Base-by-base conservation (phyloP, 2,888 invertebrate species). In the Selenia dentaria region DNA sequence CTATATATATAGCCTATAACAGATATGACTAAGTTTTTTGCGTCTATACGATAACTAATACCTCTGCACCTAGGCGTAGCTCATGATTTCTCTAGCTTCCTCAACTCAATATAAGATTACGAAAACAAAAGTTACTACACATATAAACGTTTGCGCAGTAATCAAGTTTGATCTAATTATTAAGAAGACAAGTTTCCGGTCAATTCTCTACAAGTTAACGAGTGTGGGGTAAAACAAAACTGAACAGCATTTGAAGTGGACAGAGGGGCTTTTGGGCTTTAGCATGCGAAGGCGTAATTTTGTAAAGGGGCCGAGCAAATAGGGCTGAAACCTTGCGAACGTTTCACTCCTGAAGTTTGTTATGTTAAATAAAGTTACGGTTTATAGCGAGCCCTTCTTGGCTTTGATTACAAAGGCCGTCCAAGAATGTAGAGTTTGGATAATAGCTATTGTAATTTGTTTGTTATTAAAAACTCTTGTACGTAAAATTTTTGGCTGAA, bases 281-380 rank as follows among this genome's bases (percentile, higher is more conserved):
- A 45, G 46, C 35, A 51, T 36, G 24, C 37, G 44, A 29, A 37
- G 32, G 18, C 41, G 35, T 27, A 41, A 42, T 50, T 47, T 39
- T 20, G 6, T 10, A 27, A 41, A 44, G 49, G 47, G 47, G 36
- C 40, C 40, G 13, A 45, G 34, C 35, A 45, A 49, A 51, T 37
- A 53, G 27, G 33, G 26, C 29, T 43, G 27, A 41, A 31, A 34
- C 14, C 37, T 29, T 44, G 39, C 39, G 8, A 20, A 39, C 22
- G 37, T 47, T 47, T 33, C 45, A 18, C 18, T 32, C 33, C 25
- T 24, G 29, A 48, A 57, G 32, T 54, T 54, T 42, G 53, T 41
- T 40, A 26, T 25, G 40, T 13, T 42, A 37, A 46, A 44, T 54
- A 48, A 57, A 51, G 44, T 42, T 47, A 36, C 35, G 32, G 37